These are phyloP conservation scores for Cladopsammia gracilis DNA, from an alignment of 64 coral and sea anemone genomes.

Conservation along the genomic window DNA sequence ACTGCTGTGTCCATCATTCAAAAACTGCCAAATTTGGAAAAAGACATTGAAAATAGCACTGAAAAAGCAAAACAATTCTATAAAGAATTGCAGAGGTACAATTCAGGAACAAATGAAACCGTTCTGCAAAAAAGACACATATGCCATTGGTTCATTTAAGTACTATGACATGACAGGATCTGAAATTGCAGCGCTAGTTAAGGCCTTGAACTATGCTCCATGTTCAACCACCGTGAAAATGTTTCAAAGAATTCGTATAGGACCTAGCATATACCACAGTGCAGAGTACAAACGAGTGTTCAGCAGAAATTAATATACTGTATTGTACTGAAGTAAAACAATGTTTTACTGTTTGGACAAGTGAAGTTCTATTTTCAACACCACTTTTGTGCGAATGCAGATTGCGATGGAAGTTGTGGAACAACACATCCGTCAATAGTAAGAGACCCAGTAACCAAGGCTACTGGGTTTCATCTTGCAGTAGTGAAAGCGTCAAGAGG, in stretches of 20 bases:
- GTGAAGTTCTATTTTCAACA: too few species aligned
- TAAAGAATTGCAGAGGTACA: neutral
- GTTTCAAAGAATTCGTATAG: constrained; percentile 22
- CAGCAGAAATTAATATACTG: neutral
- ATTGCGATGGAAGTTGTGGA: too few species aligned
- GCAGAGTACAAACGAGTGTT: constrained; percentile 10
- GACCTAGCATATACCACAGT: neutral
- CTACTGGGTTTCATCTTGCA: too few species aligned
- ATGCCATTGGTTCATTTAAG: neutral
- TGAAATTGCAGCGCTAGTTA: neutral
- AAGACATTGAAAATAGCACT: constrained; percentile 1
- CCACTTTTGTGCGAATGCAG: too few species aligned
- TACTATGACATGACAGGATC: neutral
- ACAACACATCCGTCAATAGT: too few species aligned
- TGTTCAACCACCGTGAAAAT: neutral
- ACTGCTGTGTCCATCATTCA: constrained; percentile 43
- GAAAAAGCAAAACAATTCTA: neutral
- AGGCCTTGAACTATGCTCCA: neutral
- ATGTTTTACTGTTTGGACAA: too few species aligned
- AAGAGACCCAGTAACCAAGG: too few species aligned
- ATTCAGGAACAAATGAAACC: neutral
- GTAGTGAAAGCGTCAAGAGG: too few species aligned
- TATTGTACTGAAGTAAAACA: neutral
- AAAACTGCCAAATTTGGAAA: constrained; percentile 13
- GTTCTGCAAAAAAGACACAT: neutral